A percentile compares a stretch with the other conserved stretches of the same genome.
Conservation (phyloP, 2,888 invertebrate species). For the Ochlodes sylvanus region DNA sequence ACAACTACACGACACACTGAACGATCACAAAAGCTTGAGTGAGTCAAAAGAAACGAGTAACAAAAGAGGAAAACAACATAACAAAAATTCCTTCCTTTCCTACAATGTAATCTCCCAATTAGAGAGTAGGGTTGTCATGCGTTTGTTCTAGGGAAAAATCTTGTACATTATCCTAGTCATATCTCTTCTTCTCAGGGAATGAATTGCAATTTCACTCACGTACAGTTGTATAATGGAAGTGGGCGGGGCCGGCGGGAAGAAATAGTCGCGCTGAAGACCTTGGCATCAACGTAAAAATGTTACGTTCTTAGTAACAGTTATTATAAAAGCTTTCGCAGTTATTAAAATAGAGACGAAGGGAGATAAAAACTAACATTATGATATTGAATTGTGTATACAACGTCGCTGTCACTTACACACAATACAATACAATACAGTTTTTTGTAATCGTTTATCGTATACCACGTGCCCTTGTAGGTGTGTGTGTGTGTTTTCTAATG, state of each 20-base stretch:
- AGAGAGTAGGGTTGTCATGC: neutral
- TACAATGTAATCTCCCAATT: slow-evolving; percentile 14
- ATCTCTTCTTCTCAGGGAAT: slow-evolving; percentile 16
- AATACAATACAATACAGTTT: too few species aligned
- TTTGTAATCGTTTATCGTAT: too few species aligned
- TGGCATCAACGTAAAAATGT: neutral
- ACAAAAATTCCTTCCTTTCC: neutral
- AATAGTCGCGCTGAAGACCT: slow-evolving; percentile 11
- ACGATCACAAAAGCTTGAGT: slow-evolving; percentile 1
- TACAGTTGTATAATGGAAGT: slow-evolving; percentile 39
- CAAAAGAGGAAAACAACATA: slow-evolving; percentile 4
- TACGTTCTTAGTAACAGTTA: too few species aligned
- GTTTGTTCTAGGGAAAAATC: slow-evolving; percentile 15
- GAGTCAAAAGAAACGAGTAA: slow-evolving; percentile 4
- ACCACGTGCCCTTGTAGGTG: too few species aligned
- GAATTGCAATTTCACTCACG: slow-evolving; percentile 44
- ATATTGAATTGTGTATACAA: too few species aligned
- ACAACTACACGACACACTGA: neutral
- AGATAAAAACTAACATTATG: too few species aligned
- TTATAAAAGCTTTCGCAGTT: too few species aligned
- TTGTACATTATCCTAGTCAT: slow-evolving; percentile 16
- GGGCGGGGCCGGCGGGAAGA: slow-evolving; percentile 6
- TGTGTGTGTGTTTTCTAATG: too few species aligned
- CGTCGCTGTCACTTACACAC: too few species aligned
- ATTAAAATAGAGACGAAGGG: too few species aligned